Evolutionary conservation across 1,140 invertebrate genomes (phyloP).

Genomic region (Yoshiicerus persimilis): DNA sequence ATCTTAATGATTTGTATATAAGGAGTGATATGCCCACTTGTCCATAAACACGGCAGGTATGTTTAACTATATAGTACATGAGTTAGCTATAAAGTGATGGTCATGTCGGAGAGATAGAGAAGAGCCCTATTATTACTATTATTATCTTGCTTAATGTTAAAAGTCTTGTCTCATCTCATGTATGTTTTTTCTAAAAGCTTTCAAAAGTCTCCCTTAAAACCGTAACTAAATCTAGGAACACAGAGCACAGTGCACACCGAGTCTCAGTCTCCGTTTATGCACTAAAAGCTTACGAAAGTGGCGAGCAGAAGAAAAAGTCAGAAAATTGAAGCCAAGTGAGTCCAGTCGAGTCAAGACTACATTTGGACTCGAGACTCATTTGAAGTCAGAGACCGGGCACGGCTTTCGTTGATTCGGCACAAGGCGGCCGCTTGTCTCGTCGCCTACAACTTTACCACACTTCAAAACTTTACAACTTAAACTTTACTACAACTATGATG

Average conservation of each 20-base stretch:
- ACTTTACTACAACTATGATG: not conserved
- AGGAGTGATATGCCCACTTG: not conserved
- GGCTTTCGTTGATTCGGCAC: not conserved
- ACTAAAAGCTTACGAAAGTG: not conserved
- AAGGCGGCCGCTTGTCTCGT: conserved; percentile 14
- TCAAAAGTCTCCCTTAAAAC: not conserved
- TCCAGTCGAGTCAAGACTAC: not conserved
- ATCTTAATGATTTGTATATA: not conserved
- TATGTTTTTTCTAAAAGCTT: not conserved
- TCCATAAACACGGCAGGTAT: too few species aligned
- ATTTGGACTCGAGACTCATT: not conserved
- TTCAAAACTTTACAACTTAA: not conserved
- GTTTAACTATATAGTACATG: too few species aligned
- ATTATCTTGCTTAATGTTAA: conserved; percentile 5
- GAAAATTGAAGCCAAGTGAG: not conserved
- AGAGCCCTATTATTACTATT: not conserved
- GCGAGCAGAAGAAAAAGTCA: not conserved
- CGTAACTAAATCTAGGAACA: not conserved
- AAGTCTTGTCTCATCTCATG: conserved; percentile 16
- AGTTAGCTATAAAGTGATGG: not conserved
- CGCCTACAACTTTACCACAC: not conserved
- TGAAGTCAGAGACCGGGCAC: conserved; percentile 8
- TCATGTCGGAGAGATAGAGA: not conserved
- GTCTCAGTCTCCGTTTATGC: not conserved
- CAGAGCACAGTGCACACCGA: not conserved